These are phyloP conservation scores for Hypotaenidia okinawae DNA, from an alignment of 2,797 vertebrate species.

Conservation along the genomic window DNA sequence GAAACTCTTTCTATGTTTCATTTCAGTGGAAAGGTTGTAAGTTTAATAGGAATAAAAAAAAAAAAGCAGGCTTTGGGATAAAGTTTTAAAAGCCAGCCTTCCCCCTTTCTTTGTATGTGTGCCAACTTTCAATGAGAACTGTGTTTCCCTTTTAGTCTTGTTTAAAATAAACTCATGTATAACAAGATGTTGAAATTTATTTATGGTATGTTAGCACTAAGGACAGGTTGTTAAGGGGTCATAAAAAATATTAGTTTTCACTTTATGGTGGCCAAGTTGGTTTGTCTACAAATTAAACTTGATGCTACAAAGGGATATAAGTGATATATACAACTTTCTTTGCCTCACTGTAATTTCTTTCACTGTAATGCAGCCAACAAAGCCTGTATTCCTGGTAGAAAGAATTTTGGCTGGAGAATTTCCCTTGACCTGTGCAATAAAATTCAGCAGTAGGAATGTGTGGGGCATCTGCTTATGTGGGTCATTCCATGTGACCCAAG, in stretches of 20 bases:
- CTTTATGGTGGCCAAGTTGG: background rate
- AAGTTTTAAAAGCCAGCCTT: slow-evolving; percentile 2
- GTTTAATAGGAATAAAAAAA: background rate
- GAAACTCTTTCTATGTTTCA: slow-evolving; percentile 22
- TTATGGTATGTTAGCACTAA: slow-evolving; percentile 52
- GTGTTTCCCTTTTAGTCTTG: slow-evolving; percentile 34
- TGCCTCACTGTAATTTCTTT: background rate
- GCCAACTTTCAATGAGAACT: slow-evolving; percentile 43
- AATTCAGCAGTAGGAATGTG: background rate
- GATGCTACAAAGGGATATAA: background rate
- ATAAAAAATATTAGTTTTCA: slow-evolving; percentile 67
- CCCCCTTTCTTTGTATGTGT: background rate
- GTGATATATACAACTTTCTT: background rate
- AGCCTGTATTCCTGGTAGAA: background rate
- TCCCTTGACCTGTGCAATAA: background rate
- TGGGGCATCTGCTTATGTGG: background rate
- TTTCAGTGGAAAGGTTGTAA: slow-evolving; percentile 7
- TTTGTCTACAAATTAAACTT: slow-evolving; percentile 52
- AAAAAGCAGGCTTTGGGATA: background rate
- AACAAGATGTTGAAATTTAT: slow-evolving; percentile 53
- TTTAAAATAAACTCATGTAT: slow-evolving; percentile 52
- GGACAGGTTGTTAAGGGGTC: slow-evolving; percentile 58
- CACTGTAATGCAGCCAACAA: background rate
- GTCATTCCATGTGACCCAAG: background rate
- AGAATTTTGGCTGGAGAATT: background rate